Evolutionary conservation across 2,113 vertebrate genomes (phyloP), one percentile per base, ranked within the genome.

Genomic region (Ovis canadensis): DNA sequence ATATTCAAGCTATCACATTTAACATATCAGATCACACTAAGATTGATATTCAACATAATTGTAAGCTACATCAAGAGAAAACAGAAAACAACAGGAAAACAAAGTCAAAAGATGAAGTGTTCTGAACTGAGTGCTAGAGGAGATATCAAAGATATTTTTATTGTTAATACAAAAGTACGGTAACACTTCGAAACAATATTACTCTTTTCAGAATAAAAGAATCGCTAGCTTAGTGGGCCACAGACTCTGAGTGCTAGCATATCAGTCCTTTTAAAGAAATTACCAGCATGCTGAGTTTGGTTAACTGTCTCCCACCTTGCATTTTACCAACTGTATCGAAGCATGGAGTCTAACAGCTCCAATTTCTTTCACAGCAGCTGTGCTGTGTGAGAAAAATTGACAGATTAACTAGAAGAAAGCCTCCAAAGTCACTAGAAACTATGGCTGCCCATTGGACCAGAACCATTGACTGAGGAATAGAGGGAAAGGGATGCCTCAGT

Each of bases 271-370:
- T 98, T 97, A 97, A 96, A 98, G 98, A 97, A 98, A 98, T 99
- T 98, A 98, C 98, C 95, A 95, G 93, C 98, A 90, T 96, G 98
- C 98, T 98, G 98, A 84, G 98, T 98, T 97, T 96, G 97, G 97
- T 98, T 98, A 98, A 83, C 98, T 96, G 90, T 97, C 98, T 98
- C 96, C 98, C 97, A 98, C 97, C 98, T 98, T 97, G 96, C 87
- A 29, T 98, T 99, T 99, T 98, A 98, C 98, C 98, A 98, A 98
- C 98, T 93, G 85, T 95, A 98, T 98, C 98, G 98, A 99, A 99
- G 98, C 98, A 95, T 48, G 5, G 43, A 95, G 74, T 97, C 33
- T 94, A 99, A 98, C 96, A 84, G 97, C 98, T 98, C 98, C 98
- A 98, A 99, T 99, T 98, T 97, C 98, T 97, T 97, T 98, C 98